Conservation (phyloP, 2,113 vertebrate species). For the Labeo catla region DNA sequence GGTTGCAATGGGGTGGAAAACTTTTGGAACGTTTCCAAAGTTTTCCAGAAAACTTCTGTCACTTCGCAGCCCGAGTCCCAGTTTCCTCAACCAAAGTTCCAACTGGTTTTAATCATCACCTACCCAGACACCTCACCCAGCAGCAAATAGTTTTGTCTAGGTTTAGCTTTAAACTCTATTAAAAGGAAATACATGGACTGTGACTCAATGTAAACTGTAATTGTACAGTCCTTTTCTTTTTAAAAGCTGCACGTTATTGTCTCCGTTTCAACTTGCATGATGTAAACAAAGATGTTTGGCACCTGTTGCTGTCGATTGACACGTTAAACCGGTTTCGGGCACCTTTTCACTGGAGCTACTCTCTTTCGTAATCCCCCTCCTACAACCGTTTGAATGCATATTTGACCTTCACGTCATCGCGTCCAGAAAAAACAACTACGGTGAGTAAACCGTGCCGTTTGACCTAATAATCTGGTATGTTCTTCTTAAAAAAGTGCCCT, state of each 20-base stretch:
- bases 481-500: neutral
- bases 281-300: slow-evolving; percentile 17
- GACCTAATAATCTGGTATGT: neutral
- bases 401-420: neutral
- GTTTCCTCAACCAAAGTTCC: neutral
- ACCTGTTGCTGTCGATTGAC: neutral
- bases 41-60: neutral
- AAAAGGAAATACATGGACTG: neutral
- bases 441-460: neutral
- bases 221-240: neutral
- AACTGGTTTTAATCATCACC: neutral
- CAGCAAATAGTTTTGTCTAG: neutral
- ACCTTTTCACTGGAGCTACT: neutral
- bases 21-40: neutral
- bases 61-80: neutral
- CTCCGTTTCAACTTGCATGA: neutral
- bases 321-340: slow-evolving; percentile 44
- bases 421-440: neutral
- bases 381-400: slow-evolving; percentile 8
- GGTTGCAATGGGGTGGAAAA: too few relatives aligned
- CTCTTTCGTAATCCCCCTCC: neutral
- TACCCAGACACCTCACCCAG: neutral
- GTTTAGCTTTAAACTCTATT: neutral
- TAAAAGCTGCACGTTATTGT: neutral
- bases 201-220: neutral